Conservation (phyloP, 2,797 vertebrate species). For the Pangasius djambal region DNA sequence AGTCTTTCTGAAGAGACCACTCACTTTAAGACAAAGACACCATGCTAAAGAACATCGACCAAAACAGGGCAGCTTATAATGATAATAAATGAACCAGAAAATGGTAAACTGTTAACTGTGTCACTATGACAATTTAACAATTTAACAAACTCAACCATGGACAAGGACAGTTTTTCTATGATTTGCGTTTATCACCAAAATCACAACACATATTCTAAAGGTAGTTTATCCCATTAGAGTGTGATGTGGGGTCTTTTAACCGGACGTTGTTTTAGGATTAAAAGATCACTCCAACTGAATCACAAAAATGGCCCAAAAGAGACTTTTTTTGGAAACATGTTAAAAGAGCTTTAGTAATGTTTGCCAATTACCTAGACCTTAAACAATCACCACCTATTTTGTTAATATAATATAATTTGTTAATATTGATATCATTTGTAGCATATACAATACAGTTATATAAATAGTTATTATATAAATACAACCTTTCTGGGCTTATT, state of each 20-base stretch:
- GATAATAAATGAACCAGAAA: not conserved
- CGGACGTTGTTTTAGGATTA: not conserved
- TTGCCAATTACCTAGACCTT: not conserved
- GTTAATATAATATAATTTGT: too few species aligned
- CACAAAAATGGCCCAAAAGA: not conserved
- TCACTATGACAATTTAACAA: constrained; percentile 23
- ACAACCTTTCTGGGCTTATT: not conserved
- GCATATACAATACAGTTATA: not conserved
- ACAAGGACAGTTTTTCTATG: not conserved
- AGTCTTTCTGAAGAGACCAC: constrained; percentile 89
- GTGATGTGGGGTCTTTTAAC: not conserved
- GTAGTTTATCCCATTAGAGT: not conserved
- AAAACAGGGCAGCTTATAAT: constrained; percentile 41
- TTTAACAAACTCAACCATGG: constrained; percentile 50
- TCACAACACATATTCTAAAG: not conserved
- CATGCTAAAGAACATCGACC: constrained; percentile 62
- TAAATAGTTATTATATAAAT: too few species aligned
- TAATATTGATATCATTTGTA: not conserved
- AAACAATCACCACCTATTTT: not conserved
- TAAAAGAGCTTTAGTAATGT: not conserved
- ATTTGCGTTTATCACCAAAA: not conserved
- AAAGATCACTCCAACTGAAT: not conserved
- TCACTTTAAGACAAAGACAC: constrained; percentile 81
- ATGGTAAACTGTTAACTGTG: not conserved
- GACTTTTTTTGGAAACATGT: too few species aligned